Evolutionary conservation across 2,888 invertebrate genomes (phyloP).

Genomic region (Stenodema calcarata): DNA sequence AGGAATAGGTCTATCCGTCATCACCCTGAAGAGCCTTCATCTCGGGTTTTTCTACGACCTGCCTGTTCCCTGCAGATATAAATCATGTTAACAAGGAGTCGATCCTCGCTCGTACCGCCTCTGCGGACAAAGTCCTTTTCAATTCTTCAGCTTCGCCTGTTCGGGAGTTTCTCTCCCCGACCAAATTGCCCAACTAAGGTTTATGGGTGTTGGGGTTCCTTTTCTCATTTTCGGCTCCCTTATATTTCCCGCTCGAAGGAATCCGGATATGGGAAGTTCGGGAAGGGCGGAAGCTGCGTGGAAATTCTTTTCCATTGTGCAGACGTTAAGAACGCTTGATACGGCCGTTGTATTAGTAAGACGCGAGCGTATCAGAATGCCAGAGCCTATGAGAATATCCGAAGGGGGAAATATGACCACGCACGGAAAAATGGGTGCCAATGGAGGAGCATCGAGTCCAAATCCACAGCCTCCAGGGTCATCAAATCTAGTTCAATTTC

Average conservation of each 20-base stretch:
- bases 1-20: background rate
- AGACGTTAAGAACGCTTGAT: background rate
- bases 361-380: too few relatives aligned
- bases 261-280: background rate
- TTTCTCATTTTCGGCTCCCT: background rate
- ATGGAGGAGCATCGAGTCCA: too few relatives aligned
- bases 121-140: background rate
- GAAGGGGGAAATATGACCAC: too few relatives aligned
- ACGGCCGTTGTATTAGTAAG: too few relatives aligned
- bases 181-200: background rate
- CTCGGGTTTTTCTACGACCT: background rate
- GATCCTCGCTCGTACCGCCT: background rate
- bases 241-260: background rate
- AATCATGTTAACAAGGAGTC: background rate
- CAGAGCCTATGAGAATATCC: too few relatives aligned
- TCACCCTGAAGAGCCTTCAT: background rate
- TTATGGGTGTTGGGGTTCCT: background rate
- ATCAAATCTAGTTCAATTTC: too few relatives aligned
- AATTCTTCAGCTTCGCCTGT: background rate
- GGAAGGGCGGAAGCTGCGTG: background rate
- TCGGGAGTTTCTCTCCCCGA: background rate
- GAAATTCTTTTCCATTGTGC: background rate
- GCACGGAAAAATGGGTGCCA: too few relatives aligned
- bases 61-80: background rate
- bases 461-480: too few relatives aligned